Conservation (phyloP, 2,888 invertebrate genomes). For the Raillietiella orientalis region DNA sequence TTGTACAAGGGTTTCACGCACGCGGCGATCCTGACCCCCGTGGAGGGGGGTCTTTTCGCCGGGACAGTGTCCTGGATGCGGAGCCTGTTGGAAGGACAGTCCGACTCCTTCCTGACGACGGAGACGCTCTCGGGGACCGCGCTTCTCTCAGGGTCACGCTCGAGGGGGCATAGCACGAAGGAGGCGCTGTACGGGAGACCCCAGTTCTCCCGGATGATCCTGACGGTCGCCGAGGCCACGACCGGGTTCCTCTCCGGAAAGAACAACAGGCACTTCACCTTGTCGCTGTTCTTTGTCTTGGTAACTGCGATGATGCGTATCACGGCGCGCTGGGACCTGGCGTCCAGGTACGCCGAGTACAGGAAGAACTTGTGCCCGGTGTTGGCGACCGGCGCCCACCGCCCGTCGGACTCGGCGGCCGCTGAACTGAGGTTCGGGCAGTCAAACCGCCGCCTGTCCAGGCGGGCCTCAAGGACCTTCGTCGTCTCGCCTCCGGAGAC, state of each 20-base stretch:
- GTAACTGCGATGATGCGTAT: constrained; percentile 60
- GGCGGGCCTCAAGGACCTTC: too few relatives aligned
- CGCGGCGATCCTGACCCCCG: constrained; percentile 8
- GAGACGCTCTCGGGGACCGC: constrained; percentile 10
- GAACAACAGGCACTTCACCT: constrained; percentile 21
- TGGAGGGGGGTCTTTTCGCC: neutral
- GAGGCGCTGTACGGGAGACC: constrained; percentile 3
- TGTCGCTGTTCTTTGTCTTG: constrained; percentile 47
- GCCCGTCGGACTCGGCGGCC: constrained; percentile 10
- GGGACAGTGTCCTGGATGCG: constrained; percentile 10
- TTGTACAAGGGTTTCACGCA: constrained; percentile 15
- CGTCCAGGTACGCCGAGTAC: constrained; percentile 60
- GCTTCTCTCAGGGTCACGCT: constrained; percentile 7
- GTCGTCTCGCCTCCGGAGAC: too few relatives aligned
- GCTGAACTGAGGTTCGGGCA: constrained; percentile 7
- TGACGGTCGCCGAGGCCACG: neutral
- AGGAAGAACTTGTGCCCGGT: constrained; percentile 38
- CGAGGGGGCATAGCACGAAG: constrained; percentile 1
- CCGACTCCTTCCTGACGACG: neutral
- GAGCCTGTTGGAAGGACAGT: constrained; percentile 13
- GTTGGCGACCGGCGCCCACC: constrained; percentile 10
- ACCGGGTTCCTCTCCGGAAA: constrained; percentile 4
- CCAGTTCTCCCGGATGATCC: constrained; percentile 4
- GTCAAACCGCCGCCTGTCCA: too few relatives aligned
- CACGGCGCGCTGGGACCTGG: constrained; percentile 6